Base-by-base conservation (phyloP, 2,888 invertebrate species). In the Rhyacophila evoluta region DNA sequence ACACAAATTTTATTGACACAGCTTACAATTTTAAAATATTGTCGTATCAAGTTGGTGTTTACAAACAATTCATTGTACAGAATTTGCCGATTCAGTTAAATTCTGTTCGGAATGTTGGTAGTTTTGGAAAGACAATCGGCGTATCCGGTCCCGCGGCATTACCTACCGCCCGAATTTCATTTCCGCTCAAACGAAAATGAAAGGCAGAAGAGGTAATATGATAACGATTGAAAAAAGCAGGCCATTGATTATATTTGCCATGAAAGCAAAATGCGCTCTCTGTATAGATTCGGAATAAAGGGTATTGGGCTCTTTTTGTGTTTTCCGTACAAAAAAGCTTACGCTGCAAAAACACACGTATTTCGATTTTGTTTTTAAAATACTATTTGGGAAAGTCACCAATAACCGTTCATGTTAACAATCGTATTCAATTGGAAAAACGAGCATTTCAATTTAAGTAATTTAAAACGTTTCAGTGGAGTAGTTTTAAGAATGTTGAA, bases 121-220 rank as follows among this genome's bases (percentile, higher is more conserved):
- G 55, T 55, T 55, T 55, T 10, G 55, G 55, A 15, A 55, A 55
- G 55, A 55, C 55, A 55, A 55, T 55, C 55, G 55, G 25, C 25
- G 55, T 55, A 55, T 55, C 55, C 55, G 55, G 55, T 55, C 55
- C 10, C 55, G 55, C 55, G 19, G 55, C 55, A 55, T 55, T 55
- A 55, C 55, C 19, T 55, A 2, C 25, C 55, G 55, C 15, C 55
- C 55, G 19, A 55, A 55, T 55, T 55, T 4, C 55, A 55, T 55
- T 55, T 55, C 55, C 55, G 55, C 55, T 55, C 55, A 55, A 55
- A 55, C 55, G 55, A 55, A 55, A 55, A 55, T 55, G 55, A 55
- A 55, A 55, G 55, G 55, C 55, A 15, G 19, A 19, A 2, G 29
- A 33, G 25, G 55, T 55, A 55, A 55, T 55, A 55, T 55, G 55